Base-by-base conservation (phyloP, 2,888 invertebrate species). In the Ectemnius continuus region DNA sequence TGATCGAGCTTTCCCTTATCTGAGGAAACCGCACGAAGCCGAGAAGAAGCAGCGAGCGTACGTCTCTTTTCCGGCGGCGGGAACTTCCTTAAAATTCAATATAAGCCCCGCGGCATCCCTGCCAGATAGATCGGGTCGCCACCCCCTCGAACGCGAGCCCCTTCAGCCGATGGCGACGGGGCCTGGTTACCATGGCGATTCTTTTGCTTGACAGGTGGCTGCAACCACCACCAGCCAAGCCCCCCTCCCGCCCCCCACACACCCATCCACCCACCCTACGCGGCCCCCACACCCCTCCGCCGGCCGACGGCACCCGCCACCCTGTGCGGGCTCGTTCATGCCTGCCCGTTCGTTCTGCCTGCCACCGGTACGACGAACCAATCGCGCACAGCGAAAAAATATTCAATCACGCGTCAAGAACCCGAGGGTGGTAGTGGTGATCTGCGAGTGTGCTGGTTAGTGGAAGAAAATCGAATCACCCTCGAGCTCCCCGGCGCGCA, bases 401-500 rank as follows among this genome's bases (percentile, higher is more conserved):
- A 90, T 90, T 90, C 90, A 89, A 90, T 90, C 90, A 88, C 89
- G 89, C 86, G 89, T 89, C 89, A 90, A 89, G 90, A 86, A 88
- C 87, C 85, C 83, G 83, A 81, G 77, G 84, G 83, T 72, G 76
- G 69, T 63, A 65, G 73, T 73, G 28, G 74, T 67, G 72, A 56
- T 61, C 74, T 66, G 77, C 75, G 78, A 80, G 76, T 71, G 82
- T 78, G 82, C 75, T 73, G 80, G 80, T 80, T 52, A 76, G 81
- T 80, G 62, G 81, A 74, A 71, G 72, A 79, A 83, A 83, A 80
- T 83, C 80, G 79, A 77, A 78, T 80, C 83, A 81, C 84, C 79
- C 78, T 75, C 70, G 69, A 73, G 73, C 76, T 80, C 78, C 71
- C 64, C 78, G 36, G 36, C 36, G 36, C 36, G 36, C 36, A 36